A percentile compares a stretch with the other conserved stretches of the same genome.
Conservation (phyloP, 2,113 vertebrate species). For the Xiphophorus maculatus region DNA sequence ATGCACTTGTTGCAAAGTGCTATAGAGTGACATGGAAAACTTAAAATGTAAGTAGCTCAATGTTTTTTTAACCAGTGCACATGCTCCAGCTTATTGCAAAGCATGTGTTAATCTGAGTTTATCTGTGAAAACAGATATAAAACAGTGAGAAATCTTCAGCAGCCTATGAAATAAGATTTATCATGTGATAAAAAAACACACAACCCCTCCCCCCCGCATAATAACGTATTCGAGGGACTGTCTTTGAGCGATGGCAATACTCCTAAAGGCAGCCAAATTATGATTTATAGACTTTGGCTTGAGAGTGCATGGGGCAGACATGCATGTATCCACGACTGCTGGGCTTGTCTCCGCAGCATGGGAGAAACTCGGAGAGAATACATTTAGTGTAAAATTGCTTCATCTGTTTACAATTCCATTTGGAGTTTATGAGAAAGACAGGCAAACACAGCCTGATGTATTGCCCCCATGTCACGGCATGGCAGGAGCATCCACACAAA, state of each 20-base stretch:
- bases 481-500: slow-evolving; percentile 81
- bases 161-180: slow-evolving; percentile 75
- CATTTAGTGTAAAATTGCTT: slow-evolving; percentile 78
- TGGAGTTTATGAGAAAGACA: slow-evolving; percentile 80
- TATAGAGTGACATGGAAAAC: slow-evolving; percentile 72
- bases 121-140: slow-evolving; percentile 39
- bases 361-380: slow-evolving; percentile 64
- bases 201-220: too few species aligned
- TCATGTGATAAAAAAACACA: slow-evolving; percentile 60
- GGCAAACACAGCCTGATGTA: slow-evolving; percentile 80
- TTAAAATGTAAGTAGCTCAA: slow-evolving; percentile 48
- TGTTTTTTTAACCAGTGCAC: slow-evolving; percentile 1
- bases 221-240: slow-evolving; percentile 58
- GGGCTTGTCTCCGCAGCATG: slow-evolving; percentile 45
- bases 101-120: slow-evolving; percentile 12
- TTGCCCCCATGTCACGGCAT: slow-evolving; percentile 76
- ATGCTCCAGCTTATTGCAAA: slow-evolving; percentile 7
- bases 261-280: slow-evolving; percentile 68
- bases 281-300: slow-evolving; percentile 77
- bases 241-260: slow-evolving; percentile 79
- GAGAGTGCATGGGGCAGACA: slow-evolving; percentile 64
- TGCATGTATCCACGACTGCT: slow-evolving; percentile 57
- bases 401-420: slow-evolving; percentile 83
- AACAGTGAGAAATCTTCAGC: slow-evolving; percentile 31
- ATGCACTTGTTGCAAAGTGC: slow-evolving; percentile 37